Evolutionary conservation across 2,888 invertebrate genomes (phyloP).

Genomic region (Brassicogethes aeneus): DNA sequence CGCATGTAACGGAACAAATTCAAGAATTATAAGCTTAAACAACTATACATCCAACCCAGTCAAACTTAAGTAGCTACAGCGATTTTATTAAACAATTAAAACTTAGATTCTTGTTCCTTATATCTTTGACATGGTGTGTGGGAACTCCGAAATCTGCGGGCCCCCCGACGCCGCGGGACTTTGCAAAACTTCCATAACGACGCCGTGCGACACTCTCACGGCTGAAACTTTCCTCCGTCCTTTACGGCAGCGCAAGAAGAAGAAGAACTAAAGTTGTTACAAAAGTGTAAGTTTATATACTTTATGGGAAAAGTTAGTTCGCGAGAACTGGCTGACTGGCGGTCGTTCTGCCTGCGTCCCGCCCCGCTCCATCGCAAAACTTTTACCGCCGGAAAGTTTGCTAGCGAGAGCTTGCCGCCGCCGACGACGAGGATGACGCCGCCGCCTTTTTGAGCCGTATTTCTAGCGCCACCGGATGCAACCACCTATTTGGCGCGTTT

Average conservation of each 20-base stretch:
- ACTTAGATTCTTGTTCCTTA: too few relatives aligned
- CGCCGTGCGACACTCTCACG: conserved; percentile 29
- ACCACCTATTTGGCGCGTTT: neutral
- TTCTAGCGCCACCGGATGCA: neutral
- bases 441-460: neutral
- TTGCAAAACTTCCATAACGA: conserved; percentile 32
- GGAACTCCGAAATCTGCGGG: too few relatives aligned
- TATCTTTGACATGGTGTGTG: too few relatives aligned
- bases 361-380: conserved; percentile 7
- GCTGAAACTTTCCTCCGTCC: conserved; percentile 28
- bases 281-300: conserved; percentile 45
- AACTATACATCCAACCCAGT: too few relatives aligned
- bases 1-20: too few relatives aligned
- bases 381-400: too few relatives aligned
- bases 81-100: conserved; percentile 28
- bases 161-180: conserved; percentile 27
- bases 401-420: neutral
- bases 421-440: neutral
- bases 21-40: too few relatives aligned
- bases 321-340: conserved; percentile 25
- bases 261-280: conserved; percentile 40
- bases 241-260: too few relatives aligned
- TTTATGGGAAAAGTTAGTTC: conserved; percentile 43
- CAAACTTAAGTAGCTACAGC: too few relatives aligned
- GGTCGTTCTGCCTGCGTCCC: conserved; percentile 1